Evolutionary conservation across 1,140 invertebrate genomes (phyloP).

Genomic region (Panonychus citri): DNA sequence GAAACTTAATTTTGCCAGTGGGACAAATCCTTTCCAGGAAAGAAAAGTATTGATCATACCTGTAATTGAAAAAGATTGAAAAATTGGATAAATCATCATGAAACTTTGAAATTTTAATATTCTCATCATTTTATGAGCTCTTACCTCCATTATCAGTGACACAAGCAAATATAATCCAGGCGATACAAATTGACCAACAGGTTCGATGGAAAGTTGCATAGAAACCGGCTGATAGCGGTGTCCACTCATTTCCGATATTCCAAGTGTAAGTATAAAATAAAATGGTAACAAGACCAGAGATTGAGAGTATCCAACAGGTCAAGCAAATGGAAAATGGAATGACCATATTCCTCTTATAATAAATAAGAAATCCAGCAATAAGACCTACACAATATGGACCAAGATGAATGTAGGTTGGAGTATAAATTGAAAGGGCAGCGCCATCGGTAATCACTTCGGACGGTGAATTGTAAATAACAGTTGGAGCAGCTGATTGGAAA

Average conservation of each 20-base stretch:
- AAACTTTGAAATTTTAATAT: background rate
- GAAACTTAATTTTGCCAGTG: constrained; percentile 66
- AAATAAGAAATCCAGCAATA: background rate
- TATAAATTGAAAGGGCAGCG: constrained; percentile 5
- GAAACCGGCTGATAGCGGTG: constrained; percentile 25
- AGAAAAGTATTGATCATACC: constrained; percentile 42
- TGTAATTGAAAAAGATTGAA: constrained; percentile 16
- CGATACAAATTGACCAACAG: constrained; percentile 22
- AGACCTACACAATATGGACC: constrained; percentile 12
- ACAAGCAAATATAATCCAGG: constrained; percentile 28
- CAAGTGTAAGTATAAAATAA: constrained; percentile 12
- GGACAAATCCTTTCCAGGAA: constrained; percentile 50
- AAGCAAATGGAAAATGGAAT: background rate
- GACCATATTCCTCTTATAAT: background rate
- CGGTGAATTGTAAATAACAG: constrained; percentile 7
- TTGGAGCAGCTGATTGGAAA: background rate
- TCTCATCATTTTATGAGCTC: background rate
- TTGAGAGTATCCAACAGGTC: constrained; percentile 1
- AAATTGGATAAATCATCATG: background rate
- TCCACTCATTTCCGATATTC: constrained; percentile 16
- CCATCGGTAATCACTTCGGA: constrained; percentile 1
- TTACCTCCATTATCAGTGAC: constrained; percentile 17
- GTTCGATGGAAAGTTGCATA: constrained; percentile 21
- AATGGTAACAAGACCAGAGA: background rate
- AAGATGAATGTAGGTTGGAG: constrained; percentile 12